Percentiles rank a stretch among this genome's conserved stretches.
Evolutionary conservation across 2,113 vertebrate genomes (phyloP).

Genomic region (Opisthocomus hoazin): DNA sequence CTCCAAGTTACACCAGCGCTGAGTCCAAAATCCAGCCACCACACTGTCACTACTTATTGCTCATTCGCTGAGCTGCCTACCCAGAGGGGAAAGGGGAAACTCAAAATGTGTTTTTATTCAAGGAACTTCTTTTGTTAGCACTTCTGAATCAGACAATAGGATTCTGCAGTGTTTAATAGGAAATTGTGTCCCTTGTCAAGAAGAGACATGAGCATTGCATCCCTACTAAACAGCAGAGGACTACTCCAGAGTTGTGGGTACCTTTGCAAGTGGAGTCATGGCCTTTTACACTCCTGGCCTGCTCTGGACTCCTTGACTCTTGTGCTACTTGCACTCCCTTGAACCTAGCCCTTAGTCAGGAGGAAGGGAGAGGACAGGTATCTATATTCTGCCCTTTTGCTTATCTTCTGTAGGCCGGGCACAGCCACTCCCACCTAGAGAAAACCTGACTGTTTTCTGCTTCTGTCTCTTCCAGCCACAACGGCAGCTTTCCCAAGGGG

Average conservation of each 20-base stretch:
- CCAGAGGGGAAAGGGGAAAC: neutral
- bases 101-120: neutral
- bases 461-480: neutral
- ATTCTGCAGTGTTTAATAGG: neutral
- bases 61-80: neutral
- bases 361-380: neutral
- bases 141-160: neutral
- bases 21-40: neutral
- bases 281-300: neutral
- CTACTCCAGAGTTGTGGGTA: neutral
- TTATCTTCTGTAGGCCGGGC: neutral
- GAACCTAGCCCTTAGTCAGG: no score
- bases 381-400: no score
- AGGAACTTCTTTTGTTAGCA: neutral
- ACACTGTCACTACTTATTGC: neutral
- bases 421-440: neutral
- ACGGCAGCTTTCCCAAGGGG: neutral
- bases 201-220: neutral
- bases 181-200: neutral
- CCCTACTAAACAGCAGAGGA: no score
- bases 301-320: neutral
- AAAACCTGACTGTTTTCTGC: neutral
- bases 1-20: no score
- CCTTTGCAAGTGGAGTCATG: neutral
- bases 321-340: no score